Base-by-base conservation (phyloP, 2,888 invertebrate genomes). In the Dexiosoma caninum region DNA sequence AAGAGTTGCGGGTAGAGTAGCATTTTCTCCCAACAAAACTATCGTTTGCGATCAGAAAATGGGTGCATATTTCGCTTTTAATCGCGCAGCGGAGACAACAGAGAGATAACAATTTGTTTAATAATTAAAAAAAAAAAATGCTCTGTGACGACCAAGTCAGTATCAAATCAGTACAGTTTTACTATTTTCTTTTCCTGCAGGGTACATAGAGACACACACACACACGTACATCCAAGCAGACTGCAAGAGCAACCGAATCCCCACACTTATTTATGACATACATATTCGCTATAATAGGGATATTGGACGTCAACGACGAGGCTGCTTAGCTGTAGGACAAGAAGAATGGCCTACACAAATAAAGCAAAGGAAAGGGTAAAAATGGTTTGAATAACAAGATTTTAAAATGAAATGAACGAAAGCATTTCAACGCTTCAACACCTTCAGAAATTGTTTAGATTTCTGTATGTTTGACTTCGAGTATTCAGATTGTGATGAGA, bases 361-460 rank as follows among this genome's bases (percentile, higher is more conserved):
- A 35, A 32, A 27, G 3, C 5, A 37, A 30, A 12, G 40, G 44
- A 60, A 60, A 35, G 55, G 62, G 57, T 55, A 57, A 70, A 51
- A 71, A 72, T 72, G 67, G 37, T 81, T 81, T 64, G 72, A 77
- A 69, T 81, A 81, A 81, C 67, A 74, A 72, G 66, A 62, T 81
- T 77, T 81, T 72, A 72, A 81, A 81, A 81, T 64, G 72, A 77
- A 81, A 69, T 77, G 81, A 81, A 77, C 69, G 72, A 81, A 81
- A 81, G 64, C 81, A 77, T 77, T 78, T 82, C 78, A 78, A 82
- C 69, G 78, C 79, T 82, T 82, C 82, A 78, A 79, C 82, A 82
- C 82, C 78, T 80, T 69, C 21, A 70, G 59, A 62, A 75, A 59
- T 74, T 74, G 44, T 53, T 2, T 53, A 46, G 64, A 42, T 46